Base-by-base conservation (phyloP, 1,140 invertebrate genomes). In the Lordiphosa clarofinis region DNA sequence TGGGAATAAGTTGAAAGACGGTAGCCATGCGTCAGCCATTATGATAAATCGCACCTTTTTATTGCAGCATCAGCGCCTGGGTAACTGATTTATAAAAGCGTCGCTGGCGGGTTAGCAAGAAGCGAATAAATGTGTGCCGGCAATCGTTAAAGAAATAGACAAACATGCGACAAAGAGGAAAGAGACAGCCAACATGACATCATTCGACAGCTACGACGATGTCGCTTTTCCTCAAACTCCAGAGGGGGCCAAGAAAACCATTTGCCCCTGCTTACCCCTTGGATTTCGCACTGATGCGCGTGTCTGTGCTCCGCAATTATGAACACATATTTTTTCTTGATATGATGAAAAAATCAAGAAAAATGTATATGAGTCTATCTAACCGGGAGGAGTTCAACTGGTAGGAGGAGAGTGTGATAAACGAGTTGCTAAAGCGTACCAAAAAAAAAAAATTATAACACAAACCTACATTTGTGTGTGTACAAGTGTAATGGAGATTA, bases 31-130 rank as follows among this genome's bases (percentile, higher is more conserved):
- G 63, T 68, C 63, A 68, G 67, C 59, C 68, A 82, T 82, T 82
- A 82, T 82, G 76, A 82, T 84, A 84, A 82, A 82, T 82, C 78
- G 76, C 76, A 82, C 76, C 76, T 84, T 84, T 46, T 84, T 82
- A 82, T 84, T 82, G 76, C 76, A 84, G 76, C 76, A 84, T 82
- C 76, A 82, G 76, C 78, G 76, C 76, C 73, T 73, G 68, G 72
- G 72, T 84, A 84, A 82, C 76, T 82, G 78, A 82, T 84, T 82
- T 71, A 75, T 68, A 84, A 84, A 84, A 31, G 28, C 28, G 28
- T 31, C 7, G 28, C 28, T 31, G 53, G 59, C 40, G 39, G 15
- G 43, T 46, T 46, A 33, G 24, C 43, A 46, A 28, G 10, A 44
- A 44, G 42, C 42, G 28, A 44, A 31, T 44, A 44, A n/a, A 12